Percentiles rank a stretch among this genome's conserved stretches.
These are phyloP conservation scores for Lepidostoma basale DNA, from an alignment of 1,140 invertebrate species.

Conservation along the genomic window DNA sequence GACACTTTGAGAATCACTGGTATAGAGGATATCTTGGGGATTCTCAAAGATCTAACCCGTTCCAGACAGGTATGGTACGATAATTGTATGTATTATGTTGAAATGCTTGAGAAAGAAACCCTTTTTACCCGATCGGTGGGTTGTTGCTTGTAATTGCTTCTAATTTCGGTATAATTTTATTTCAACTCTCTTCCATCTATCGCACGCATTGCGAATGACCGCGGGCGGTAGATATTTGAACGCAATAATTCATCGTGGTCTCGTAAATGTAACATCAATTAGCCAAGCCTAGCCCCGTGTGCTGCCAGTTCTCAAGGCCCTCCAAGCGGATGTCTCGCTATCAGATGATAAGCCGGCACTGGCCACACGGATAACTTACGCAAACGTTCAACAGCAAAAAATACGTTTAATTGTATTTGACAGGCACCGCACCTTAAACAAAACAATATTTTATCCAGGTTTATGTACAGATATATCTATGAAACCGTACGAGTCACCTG, in stretches of 20 bases:
- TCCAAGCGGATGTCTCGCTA: slow-evolving; percentile 12
- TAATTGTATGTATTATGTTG: slow-evolving; percentile 21
- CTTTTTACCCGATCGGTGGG: background rate
- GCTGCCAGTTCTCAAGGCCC: slow-evolving; percentile 2
- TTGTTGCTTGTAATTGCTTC: slow-evolving; percentile 14
- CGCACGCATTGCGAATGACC: slow-evolving; percentile 24
- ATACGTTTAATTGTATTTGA: too few relatives aligned
- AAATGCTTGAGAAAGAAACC: slow-evolving; percentile 1
- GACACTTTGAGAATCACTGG: too few relatives aligned
- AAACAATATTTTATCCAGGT: too few relatives aligned
- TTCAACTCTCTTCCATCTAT: slow-evolving; percentile 9
- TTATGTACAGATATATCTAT: too few relatives aligned
- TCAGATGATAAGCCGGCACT: background rate
- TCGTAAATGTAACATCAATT: slow-evolving; percentile 15
- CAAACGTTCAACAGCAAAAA: too few relatives aligned
- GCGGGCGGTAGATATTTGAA: slow-evolving; percentile 14
- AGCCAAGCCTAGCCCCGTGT: background rate
- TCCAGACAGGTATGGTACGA: slow-evolving; percentile 18
- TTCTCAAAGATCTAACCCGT: background rate
- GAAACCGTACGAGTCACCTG: too few relatives aligned
- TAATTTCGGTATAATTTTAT: slow-evolving; percentile 23
- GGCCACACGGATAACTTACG: too few relatives aligned
- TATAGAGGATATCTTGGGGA: too few relatives aligned
- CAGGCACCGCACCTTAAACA: too few relatives aligned
- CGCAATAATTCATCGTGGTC: slow-evolving; percentile 5